phyloP scores from a whole-genome alignment of 2,113 vertebrate genomes.

The Sphyrna mokarran region DNA sequence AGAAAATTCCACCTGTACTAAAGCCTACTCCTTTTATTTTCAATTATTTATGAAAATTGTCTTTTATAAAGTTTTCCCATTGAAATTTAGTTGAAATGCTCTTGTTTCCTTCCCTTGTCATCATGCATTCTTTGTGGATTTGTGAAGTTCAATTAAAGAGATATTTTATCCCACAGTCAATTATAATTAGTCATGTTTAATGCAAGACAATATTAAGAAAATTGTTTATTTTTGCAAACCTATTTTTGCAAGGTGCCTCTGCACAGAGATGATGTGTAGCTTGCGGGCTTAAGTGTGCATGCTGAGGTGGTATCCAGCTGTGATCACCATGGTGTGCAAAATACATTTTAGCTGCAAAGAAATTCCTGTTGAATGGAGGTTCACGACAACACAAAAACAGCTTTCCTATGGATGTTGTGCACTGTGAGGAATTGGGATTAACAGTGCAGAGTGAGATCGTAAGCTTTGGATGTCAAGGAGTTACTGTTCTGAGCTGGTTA shows the following conservation, averaged over 20 bases:
- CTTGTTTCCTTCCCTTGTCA: not conserved
- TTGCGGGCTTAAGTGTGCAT: not conserved
- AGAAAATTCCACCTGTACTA: no score
- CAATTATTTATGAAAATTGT: not conserved
- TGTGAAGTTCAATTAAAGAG: not conserved
- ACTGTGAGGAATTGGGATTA: slow-evolving; percentile 17
- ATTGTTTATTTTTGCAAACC: not conserved
- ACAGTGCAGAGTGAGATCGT: not conserved
- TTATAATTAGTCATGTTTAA: not conserved
- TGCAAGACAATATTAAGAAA: slow-evolving; percentile 13
- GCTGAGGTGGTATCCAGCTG: not conserved
- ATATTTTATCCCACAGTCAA: not conserved
- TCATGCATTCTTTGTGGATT: not conserved
- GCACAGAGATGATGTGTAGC: not conserved
- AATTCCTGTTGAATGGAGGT: not conserved
- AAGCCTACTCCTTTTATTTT: not conserved
- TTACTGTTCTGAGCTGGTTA: not conserved
- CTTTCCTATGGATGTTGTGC: not conserved
- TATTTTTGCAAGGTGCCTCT: not conserved
- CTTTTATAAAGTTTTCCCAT: not conserved
- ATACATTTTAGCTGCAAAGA: not conserved
- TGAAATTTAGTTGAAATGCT: not conserved
- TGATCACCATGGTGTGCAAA: not conserved
- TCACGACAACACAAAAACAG: not conserved
- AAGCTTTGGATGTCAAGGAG: not conserved